Evolutionary conservation across 2,113 vertebrate genomes (phyloP), one percentile per base, ranked within the genome.

Genomic region (Zosterops pallidus): DNA sequence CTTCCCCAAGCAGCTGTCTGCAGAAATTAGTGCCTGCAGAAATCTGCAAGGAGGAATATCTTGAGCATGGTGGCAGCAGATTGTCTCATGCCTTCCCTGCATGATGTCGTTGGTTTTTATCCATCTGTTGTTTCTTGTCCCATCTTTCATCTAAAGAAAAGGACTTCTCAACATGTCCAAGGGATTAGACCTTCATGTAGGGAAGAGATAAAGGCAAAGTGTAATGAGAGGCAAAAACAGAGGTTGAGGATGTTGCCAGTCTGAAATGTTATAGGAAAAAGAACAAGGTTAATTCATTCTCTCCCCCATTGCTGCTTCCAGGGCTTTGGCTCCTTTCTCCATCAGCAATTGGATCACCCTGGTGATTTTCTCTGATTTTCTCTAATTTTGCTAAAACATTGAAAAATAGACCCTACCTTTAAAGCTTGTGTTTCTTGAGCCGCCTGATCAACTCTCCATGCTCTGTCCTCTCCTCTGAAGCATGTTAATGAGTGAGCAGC

Each of bases 61-160:
- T 93, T 42, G 57, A 84, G 39, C 57, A 69, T 69, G 79, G 76
- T 70, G 0, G 3, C 75, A 94, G 70, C 90, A 96, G 91, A 94
- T 94, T 96, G 81, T 70, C 70, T 96, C 84, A 67, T 80, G 78
- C 89, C 50, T 96, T 89, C 50, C 37, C 83, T 14, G 78, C 0
- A 0, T 37, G 71, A 3, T 12, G 3, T 56, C 50, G 44, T 65
- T 68, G 68, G 62, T 84, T 94, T 87, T 12, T 11, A 77, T 35
- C 93, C 93, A 95, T 95, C 95, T 95, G 87, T 59, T 93, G 78
- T 80, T 90, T 87, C 93, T 83, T 47, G 35, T 83, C 42, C 74
- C 86, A 49, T 89, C 67, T 93, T 90, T 92, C 90, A 79, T 90
- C 67, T 42, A 35, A 74, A 22, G 42, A 63, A 92, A 77, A 74